A percentile compares a stretch with the other conserved stretches of the same genome.
Evolutionary conservation across 2,888 invertebrate species (phyloP).

Genomic region (Polyommatus icarus): DNA sequence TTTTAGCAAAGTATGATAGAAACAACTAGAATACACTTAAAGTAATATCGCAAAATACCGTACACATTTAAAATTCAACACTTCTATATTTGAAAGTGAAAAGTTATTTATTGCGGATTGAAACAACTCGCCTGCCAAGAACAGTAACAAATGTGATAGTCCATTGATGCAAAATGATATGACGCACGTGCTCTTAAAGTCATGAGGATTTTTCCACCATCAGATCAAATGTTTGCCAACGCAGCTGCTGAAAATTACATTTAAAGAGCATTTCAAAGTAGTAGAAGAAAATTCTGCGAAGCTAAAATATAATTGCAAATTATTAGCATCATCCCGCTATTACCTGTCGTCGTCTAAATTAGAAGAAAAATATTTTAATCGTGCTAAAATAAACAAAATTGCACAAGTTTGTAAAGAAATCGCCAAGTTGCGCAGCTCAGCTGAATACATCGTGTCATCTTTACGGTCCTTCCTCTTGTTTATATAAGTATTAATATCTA

Average conservation of each 20-base stretch:
- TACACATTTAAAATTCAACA: neutral
- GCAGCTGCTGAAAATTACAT: constrained; percentile 3
- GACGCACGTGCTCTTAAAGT: constrained; percentile 22
- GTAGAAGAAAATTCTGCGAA: neutral
- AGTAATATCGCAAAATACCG: neutral
- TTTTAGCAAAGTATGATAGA: neutral
- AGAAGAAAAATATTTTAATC: too few species aligned
- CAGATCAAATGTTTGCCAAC: constrained; percentile 27
- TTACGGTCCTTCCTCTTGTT: too few species aligned
- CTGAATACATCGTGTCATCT: too few species aligned
- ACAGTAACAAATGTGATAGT: constrained; percentile 4
- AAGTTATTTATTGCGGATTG: constrained; percentile 27
- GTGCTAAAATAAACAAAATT: too few species aligned
- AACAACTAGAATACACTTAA: neutral
- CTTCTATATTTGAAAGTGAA: constrained; percentile 24
- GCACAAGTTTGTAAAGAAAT: too few species aligned
- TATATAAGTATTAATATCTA: too few species aligned
- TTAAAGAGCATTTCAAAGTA: neutral
- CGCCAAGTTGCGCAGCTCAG: too few species aligned
- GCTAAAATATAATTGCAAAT: neutral
- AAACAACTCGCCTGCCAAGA: constrained; percentile 29
- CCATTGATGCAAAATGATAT: constrained; percentile 21
- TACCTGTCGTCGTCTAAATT: too few species aligned
- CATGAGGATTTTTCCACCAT: constrained; percentile 28
- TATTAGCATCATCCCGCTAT: neutral